These are phyloP conservation scores for Halictus ligatus DNA, from an alignment of 2,888 invertebrate genomes.

Conservation along the genomic window DNA sequence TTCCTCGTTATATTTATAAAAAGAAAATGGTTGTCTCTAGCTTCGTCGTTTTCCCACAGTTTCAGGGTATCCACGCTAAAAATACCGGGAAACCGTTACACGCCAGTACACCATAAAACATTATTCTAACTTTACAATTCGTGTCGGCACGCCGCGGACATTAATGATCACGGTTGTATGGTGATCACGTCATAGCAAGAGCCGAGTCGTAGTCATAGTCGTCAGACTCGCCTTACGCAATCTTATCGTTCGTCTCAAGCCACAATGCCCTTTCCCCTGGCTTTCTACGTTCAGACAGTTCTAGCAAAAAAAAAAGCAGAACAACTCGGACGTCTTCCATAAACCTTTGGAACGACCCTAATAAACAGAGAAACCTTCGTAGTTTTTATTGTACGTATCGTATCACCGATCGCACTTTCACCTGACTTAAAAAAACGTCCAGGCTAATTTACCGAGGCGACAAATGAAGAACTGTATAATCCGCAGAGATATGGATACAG, in stretches of 20 bases:
- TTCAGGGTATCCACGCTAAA: conserved; percentile 51
- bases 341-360: conserved; percentile 10
- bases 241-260: conserved; percentile 57
- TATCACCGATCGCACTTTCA: neutral
- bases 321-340: neutral
- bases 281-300: conserved; percentile 48
- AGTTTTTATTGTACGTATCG: neutral
- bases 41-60: conserved; percentile 36
- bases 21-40: neutral
- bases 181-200: conserved; percentile 65
- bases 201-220: conserved; percentile 54
- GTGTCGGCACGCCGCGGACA: conserved; percentile 71
- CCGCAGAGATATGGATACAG: too few relatives aligned
- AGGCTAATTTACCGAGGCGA: neutral
- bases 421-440: neutral
- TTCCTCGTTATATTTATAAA: neutral
- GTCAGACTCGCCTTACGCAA: conserved; percentile 59
- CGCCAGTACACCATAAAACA: conserved; percentile 45
- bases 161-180: conserved; percentile 73
- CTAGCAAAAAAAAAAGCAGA: neutral
- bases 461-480: neutral
- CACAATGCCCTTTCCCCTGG: conserved; percentile 45
- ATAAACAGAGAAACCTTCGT: conserved; percentile 4
- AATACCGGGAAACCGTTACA: conserved; percentile 58
- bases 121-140: conserved; percentile 57